Evolutionary conservation across 2,888 invertebrate species (phyloP), one percentile per base, ranked within the genome.

Genomic region (Luperina testacea): DNA sequence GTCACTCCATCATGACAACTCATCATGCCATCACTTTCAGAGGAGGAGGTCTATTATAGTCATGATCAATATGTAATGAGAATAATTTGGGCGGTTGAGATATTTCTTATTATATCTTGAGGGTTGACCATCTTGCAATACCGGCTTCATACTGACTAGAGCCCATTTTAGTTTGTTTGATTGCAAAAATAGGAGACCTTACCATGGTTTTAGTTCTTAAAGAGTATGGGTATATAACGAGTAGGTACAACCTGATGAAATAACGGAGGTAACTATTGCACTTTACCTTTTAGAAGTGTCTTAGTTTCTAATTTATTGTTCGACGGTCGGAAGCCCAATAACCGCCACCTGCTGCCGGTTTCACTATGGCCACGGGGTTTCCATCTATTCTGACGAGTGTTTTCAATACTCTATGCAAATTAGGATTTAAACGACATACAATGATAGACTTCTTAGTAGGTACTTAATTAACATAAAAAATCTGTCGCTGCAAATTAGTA

Each of bases 391-490:
- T 15, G n/a, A 48, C 38, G 42, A 59, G 38, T 73, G 17, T 63
- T 65, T 65, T 65, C 6, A n/a, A 57, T 32, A 72, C 15, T 27
- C 57, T 17, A 80, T 75, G 71, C 38, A 84, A 72, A 75, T 68
- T 17, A 32, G 6, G 20, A 42, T 2, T 32, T 42, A 63, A 32
- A 67, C 13, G 32, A 80, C 24, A 61, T 53, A 27, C 13, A 42
- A 32, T 48, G 9, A 78, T 63, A 48, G 27, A n/a, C 45, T 45
- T 67, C 20, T 63, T 27, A 38, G 63, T n/a, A n/a, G n/a, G n/a
- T 38, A 38, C 3, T n/a, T 74, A 48, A 83, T 32, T 20, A 71
- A 32, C 17, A 68, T 45, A 73, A 82, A 71, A 83, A 74, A 80
- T 64, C 27, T 74, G 80, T 63, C 24, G 20, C 48, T 45, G 6